Conservation (phyloP, 1,140 invertebrate species). For the Holotrichia oblita region DNA sequence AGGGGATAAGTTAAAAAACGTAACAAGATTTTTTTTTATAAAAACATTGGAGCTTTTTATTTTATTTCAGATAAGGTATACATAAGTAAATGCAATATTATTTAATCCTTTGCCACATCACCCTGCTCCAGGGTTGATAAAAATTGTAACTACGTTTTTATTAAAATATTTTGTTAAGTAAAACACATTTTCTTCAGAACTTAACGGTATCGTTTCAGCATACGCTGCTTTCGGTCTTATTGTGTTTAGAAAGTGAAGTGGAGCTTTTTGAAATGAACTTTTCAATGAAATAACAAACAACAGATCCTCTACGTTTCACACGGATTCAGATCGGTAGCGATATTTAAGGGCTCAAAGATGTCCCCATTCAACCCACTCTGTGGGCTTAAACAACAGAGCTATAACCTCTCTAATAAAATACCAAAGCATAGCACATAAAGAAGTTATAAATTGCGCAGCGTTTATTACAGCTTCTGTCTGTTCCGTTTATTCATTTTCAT, state of each 20-base stretch:
- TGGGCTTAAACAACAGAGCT: conserved; percentile 6
- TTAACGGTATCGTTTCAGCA: neutral
- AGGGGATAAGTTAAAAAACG: too few species aligned
- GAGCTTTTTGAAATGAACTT: neutral
- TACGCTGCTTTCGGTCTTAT: neutral
- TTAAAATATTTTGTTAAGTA: too few species aligned
- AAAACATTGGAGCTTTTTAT: too few species aligned
- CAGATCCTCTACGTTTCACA: neutral
- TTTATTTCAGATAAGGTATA: too few species aligned
- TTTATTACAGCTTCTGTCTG: neutral
- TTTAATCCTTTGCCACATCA: too few species aligned
- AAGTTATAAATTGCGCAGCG: conserved; percentile 10
- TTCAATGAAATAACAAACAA: conserved; percentile 1
- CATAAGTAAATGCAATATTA: too few species aligned
- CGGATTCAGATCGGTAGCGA: neutral
- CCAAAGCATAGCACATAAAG: conserved; percentile 4
- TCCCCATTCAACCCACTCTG: neutral
- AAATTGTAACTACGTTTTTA: too few species aligned
- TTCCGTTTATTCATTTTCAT: neutral
- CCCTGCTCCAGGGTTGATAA: too few species aligned
- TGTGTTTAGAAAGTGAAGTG: neutral
- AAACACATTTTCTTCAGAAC: too few species aligned
- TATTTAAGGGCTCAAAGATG: neutral
- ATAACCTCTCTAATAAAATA: conserved; percentile 22
- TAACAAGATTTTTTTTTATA: too few species aligned